These are phyloP conservation scores for Pluvianellus socialis DNA, from an alignment of 2,113 vertebrate genomes.

Conservation along the genomic window DNA sequence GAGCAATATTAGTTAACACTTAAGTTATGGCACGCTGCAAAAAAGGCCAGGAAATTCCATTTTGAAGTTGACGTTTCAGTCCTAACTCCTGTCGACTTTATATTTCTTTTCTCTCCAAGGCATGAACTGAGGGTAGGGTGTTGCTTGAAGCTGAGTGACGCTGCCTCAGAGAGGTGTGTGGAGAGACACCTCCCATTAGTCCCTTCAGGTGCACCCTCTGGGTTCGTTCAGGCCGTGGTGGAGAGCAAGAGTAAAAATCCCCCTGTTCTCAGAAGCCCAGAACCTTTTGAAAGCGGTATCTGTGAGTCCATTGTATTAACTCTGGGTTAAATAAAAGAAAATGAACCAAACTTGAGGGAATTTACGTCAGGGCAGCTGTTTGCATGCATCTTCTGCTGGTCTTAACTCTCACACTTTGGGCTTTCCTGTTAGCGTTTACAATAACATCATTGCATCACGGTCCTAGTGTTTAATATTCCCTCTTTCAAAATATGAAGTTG, in stretches of 20 bases:
- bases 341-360: slow-evolving; percentile 2
- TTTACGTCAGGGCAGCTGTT: slow-evolving; percentile 48
- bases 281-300: neutral
- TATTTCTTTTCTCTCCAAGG: slow-evolving; percentile 5
- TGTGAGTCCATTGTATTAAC: neutral
- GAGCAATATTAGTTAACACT: slow-evolving; percentile 53
- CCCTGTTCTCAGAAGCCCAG: neutral
- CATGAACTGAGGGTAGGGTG: neutral
- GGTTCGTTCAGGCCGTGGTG: neutral
- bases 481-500: slow-evolving; percentile 62
- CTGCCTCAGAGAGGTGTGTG: neutral
- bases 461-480: slow-evolving; percentile 58
- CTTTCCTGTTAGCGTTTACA: slow-evolving; percentile 28
- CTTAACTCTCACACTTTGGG: slow-evolving; percentile 48
- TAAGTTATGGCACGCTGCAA: neutral
- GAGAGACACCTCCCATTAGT: neutral
- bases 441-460: slow-evolving; percentile 42
- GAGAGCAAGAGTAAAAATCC: neutral
- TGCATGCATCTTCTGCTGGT: slow-evolving; percentile 28
- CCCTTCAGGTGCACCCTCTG: neutral
- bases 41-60: slow-evolving; percentile 41
- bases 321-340: neutral
- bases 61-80: neutral
- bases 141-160: neutral
- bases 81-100: neutral